Base-by-base conservation (phyloP, 2,888 invertebrate species). In the Notodonta dromedarius region DNA sequence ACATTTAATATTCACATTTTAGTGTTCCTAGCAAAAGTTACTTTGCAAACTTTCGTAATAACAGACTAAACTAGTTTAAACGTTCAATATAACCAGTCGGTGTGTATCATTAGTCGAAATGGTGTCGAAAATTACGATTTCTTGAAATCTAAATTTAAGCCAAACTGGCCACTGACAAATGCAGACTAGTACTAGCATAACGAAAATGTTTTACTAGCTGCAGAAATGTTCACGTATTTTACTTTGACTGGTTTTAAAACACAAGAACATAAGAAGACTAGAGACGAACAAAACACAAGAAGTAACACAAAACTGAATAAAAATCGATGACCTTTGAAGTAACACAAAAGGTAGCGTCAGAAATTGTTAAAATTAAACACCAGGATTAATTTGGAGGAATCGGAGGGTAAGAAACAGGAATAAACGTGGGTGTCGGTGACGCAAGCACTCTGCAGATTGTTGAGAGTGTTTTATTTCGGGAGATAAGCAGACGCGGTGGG, bases 381-480 rank as follows among this genome's bases (percentile, higher is more conserved):
- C 52, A 24, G 32, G 52, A 52, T 51, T 24, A 14, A 16, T 51
- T 51, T 9, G 24, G 51, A 51, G 51, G 12, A 42, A 46, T 46
- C 5, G 11, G 46, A 46, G 46, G 52, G 52, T 13, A 32, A 52
- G 35, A 39, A 54, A 39, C 35, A 39, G 54, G 39, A 14, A 14
- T 54, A 54, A 5, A n/a, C 16, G 56, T 44, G 56, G 44, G 56
- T 24, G 56, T 13, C 9, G 24, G 24, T 76, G 72, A 76, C 76
- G 76, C 61, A 35, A 67, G 60, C 65, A 66, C 68, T 73, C 64
- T 59, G 61, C 9, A 4, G 46, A 4, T 24, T 51, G 44, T 66
- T 62, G 61, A 59, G 58, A 76, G 73, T 65, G 74, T 68, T 76
- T 73, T 78, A 76, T 80, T 76, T 78, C 59, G 62, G 63, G 72